Base-by-base conservation (phyloP, 35 echinoderm and acorn worm species). In the Ophiothrix spiculata region DNA sequence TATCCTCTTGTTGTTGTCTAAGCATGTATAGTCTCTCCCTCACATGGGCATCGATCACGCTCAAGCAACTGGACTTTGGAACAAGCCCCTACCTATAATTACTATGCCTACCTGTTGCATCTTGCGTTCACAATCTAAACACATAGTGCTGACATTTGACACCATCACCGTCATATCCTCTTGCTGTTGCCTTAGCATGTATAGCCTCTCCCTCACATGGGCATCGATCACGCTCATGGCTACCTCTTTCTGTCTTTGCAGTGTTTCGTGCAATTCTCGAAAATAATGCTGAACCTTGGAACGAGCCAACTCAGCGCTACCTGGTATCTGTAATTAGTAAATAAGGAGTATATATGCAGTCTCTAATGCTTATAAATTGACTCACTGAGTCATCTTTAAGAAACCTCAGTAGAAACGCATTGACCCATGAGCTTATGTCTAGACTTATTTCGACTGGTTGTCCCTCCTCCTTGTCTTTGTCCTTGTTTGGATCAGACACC, bases 231-330 rank as follows among this genome's bases (percentile, higher is more conserved):
- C 95, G 64, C 91, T 98, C 33, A 90, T 81, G 28, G 95, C 95
- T 0, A 98, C 95, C 73, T 98, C 91, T 54, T 98, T 88, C 76
- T 98, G 95, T 16, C 91, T 75, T 73, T 98, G 91, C 15, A 98
- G 81, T 0, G 88, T 88, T 77, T 94, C 91, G 34, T 93, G 89
- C 10, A 94, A 79, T 39, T 98, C 95, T n/a, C 87, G 83, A 41
- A 98, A 98, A 78, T 98, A 93, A 29, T 76, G 79, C 31, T 87
- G 86, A 8, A 91, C 91, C 74, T 93, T 90, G 39, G 91, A 77
- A 49, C 91, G 60, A 13, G 88, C 88, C 91, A 98, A 86, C 46
- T 98, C 91, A 14, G 95, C 95, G 35, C 88, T 94, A 4, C 95
- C 95, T 85, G 95, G 95, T 36, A 93, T 83, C 95, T 98, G 54